Conservation (phyloP, 2,113 vertebrate species). For the Odontesthes bonariensis region DNA sequence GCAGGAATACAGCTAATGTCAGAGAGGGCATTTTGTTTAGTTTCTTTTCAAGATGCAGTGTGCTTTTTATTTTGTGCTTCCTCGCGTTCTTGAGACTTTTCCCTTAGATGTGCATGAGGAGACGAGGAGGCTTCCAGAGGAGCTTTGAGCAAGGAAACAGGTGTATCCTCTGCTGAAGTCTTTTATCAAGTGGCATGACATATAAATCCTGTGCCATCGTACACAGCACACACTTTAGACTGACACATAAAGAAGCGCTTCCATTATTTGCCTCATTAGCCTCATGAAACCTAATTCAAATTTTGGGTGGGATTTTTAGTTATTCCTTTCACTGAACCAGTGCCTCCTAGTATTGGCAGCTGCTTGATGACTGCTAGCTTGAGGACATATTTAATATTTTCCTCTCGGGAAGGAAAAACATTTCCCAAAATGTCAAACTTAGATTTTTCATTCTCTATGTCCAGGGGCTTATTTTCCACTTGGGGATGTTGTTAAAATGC, state of each 20-base stretch:
- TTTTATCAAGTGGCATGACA: not conserved
- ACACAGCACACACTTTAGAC: not conserved
- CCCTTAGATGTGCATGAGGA: not conserved
- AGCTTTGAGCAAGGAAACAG: not conserved
- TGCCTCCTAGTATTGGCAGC: not conserved
- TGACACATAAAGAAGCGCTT: not conserved
- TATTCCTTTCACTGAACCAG: fast-evolving
- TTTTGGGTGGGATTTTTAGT: not conserved
- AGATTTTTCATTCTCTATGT: not conserved
- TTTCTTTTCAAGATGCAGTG: not conserved
- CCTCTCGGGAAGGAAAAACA: not conserved
- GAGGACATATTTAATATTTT: constrained; percentile 1
- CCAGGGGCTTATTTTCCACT: fast-evolving
- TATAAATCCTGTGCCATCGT: not conserved
- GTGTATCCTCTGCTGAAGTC: not conserved
- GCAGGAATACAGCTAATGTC: not conserved
- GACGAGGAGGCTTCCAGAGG: not conserved
- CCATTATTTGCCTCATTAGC: not conserved
- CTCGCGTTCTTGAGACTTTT: not conserved
- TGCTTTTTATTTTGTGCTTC: not conserved
- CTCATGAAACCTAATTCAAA: not conserved
- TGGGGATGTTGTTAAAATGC: not conserved
- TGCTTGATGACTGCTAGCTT: not conserved
- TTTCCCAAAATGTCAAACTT: not conserved
- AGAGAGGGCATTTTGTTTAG: not conserved